Evolutionary conservation across 1,140 invertebrate species (phyloP).

Genomic region (Rhopalosiphum padi): DNA sequence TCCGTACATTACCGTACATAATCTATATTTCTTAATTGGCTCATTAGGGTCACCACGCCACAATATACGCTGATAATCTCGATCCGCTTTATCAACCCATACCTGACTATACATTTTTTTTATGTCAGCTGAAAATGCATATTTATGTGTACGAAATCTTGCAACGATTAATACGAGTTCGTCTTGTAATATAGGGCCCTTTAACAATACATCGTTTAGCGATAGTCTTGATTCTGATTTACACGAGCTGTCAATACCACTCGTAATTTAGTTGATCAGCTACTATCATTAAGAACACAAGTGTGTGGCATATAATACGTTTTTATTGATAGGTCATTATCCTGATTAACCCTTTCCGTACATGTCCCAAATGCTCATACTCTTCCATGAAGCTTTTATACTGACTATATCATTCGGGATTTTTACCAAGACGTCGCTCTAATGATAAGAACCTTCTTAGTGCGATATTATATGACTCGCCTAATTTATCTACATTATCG

Average conservation of each 20-base stretch:
- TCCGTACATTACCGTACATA: conserved; percentile 64
- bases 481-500: neutral
- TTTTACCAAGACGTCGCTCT: conserved; percentile 1
- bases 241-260: conserved; percentile 59
- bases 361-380: conserved; percentile 54
- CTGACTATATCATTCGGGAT: neutral
- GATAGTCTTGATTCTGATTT: conserved; percentile 58
- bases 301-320: conserved; percentile 58
- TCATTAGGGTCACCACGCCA: conserved; percentile 60
- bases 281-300: conserved; percentile 56
- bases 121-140: conserved; percentile 60
- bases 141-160: conserved; percentile 58
- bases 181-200: conserved; percentile 57
- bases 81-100: conserved; percentile 59
- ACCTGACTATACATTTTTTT: conserved; percentile 60
- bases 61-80: conserved; percentile 61
- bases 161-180: conserved; percentile 58
- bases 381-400: conserved; percentile 55
- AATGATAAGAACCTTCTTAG: conserved; percentile 21
- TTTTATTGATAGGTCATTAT: neutral
- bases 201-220: conserved; percentile 58
- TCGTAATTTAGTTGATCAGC: conserved; percentile 57
- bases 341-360: neutral
- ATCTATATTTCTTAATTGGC: conserved; percentile 60
- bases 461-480: conserved; percentile 44